phyloP scores from a whole-genome alignment of 2,888 invertebrate species.

The Erebia epiphron region DNA sequence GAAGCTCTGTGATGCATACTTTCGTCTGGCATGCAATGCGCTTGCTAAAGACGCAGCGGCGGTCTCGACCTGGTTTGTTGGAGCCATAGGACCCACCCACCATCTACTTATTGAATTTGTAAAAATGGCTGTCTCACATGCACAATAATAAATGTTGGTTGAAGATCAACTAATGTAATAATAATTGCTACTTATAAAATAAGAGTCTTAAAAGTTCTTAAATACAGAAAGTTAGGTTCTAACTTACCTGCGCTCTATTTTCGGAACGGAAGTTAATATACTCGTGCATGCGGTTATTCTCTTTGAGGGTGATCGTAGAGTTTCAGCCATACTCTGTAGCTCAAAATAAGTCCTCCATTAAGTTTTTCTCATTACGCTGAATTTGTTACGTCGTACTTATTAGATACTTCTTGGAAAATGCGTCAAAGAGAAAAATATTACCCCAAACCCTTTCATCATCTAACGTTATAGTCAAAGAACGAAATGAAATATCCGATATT shows the following conservation, averaged over 20 bases:
- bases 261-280: background rate
- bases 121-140: too few relatives aligned
- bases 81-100: too few relatives aligned
- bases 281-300: background rate
- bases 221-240: background rate
- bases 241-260: background rate
- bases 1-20: too few relatives aligned
- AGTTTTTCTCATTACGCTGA: slow-evolving; percentile 5
- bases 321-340: background rate
- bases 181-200: too few relatives aligned
- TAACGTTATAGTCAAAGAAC: slow-evolving; percentile 25
- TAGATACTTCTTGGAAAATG: slow-evolving; percentile 4
- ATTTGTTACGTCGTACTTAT: slow-evolving; percentile 12
- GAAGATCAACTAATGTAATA: background rate
- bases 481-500: slow-evolving; percentile 61
- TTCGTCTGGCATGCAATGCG: too few relatives aligned
- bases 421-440: slow-evolving; percentile 13
- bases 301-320: background rate
- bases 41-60: too few relatives aligned
- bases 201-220: background rate
- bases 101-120: too few relatives aligned
- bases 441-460: slow-evolving; percentile 19
- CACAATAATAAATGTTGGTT: too few relatives aligned
- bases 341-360: slow-evolving; percentile 2
- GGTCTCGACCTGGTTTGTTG: too few relatives aligned